Percentiles rank a stretch among this genome's conserved stretches.
Evolutionary conservation across 1,140 invertebrate genomes (phyloP).

Genomic region (Drosophila tani): DNA sequence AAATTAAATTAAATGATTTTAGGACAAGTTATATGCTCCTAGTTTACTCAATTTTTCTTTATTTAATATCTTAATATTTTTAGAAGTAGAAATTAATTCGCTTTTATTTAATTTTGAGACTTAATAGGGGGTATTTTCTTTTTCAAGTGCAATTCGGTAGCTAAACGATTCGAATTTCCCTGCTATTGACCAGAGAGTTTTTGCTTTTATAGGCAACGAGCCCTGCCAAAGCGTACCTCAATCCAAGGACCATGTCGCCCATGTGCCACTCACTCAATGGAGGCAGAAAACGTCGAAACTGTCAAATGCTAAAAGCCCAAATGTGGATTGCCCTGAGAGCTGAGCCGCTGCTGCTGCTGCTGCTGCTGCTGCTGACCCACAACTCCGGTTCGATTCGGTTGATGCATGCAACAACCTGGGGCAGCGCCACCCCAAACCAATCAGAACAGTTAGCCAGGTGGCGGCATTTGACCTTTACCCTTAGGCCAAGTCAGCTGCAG

Average conservation of each 20-base stretch:
- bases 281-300: slow-evolving; percentile 78
- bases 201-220: slow-evolving; percentile 30
- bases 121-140: neutral
- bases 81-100: neutral
- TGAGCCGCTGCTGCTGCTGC: no score
- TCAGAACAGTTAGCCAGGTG: slow-evolving; percentile 43
- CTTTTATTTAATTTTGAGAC: neutral
- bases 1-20: neutral
- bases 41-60: neutral
- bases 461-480: slow-evolving; percentile 43
- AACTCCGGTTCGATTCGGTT: slow-evolving; percentile 25
- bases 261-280: slow-evolving; percentile 47
- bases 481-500: slow-evolving; percentile 37
- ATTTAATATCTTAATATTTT: neutral
- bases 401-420: slow-evolving; percentile 23
- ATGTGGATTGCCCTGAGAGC: slow-evolving; percentile 57
- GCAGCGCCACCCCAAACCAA: slow-evolving; percentile 11
- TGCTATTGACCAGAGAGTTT: slow-evolving; percentile 63
- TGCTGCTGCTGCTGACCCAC: slow-evolving; percentile 21
- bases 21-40: neutral
- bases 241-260: slow-evolving; percentile 12
- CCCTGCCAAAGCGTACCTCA: slow-evolving; percentile 9
- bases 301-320: slow-evolving; percentile 82
- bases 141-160: neutral
- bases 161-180: slow-evolving; percentile 62